Percentiles rank a stretch among this genome's conserved stretches.
Evolutionary conservation across 2,888 invertebrate genomes (phyloP).

Genomic region (Leptopilina myrica): DNA sequence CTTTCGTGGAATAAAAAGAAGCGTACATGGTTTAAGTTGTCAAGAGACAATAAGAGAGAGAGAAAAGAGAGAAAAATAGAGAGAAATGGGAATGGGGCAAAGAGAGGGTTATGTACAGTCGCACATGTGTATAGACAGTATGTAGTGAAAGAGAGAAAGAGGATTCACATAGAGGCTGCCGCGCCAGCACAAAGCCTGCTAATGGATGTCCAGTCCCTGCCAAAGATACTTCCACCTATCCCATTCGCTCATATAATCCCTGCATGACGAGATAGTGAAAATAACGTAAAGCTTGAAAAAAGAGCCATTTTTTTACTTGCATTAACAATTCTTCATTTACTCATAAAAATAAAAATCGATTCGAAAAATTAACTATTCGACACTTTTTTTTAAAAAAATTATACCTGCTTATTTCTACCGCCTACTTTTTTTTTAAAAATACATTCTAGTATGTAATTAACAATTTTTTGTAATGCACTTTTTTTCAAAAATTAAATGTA

Average conservation of each 20-base stretch:
- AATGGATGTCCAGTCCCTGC: constrained; percentile 76
- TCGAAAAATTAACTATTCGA: not conserved
- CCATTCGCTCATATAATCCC: constrained; percentile 59
- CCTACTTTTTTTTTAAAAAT: too few relatives aligned
- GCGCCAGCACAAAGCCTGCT: constrained; percentile 72
- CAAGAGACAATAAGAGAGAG: constrained; percentile 38
- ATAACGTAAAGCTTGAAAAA: constrained; percentile 38
- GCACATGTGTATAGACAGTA: constrained; percentile 34
- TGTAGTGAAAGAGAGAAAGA: constrained; percentile 41
- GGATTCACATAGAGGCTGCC: constrained; percentile 54
- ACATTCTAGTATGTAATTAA: too few relatives aligned
- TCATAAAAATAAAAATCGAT: not conserved
- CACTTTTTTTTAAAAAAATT: not conserved
- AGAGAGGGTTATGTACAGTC: constrained; percentile 59
- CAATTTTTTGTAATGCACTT: too few relatives aligned
- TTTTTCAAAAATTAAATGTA: too few relatives aligned
- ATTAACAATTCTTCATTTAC: constrained; percentile 26
- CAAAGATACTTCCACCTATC: constrained; percentile 72
- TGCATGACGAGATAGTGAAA: constrained; percentile 50
- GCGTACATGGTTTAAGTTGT: constrained; percentile 19
- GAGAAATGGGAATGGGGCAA: constrained; percentile 49
- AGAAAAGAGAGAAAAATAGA: constrained; percentile 41
- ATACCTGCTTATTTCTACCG: too few relatives aligned
- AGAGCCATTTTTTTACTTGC: not conserved
- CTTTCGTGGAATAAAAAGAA: constrained; percentile 6